Percentiles rank a stretch among this genome's conserved stretches.
phyloP scores from a whole-genome alignment of 2,888 invertebrate species.

The Orthosia gothica region DNA sequence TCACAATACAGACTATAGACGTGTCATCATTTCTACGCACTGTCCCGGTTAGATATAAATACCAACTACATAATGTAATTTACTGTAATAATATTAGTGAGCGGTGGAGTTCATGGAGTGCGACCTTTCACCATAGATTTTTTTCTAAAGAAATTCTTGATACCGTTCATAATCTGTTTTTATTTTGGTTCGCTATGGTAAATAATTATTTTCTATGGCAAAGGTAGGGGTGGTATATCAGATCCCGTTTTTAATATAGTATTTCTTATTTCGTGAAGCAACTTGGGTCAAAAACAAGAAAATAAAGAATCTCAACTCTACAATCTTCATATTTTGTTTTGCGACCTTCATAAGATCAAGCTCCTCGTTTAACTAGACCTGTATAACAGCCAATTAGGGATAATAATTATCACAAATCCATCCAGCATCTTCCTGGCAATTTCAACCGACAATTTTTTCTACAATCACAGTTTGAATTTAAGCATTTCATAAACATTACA shows the following conservation, averaged over 20 bases:
- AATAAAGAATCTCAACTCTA: background rate
- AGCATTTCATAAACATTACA: background rate
- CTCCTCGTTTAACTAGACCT: background rate
- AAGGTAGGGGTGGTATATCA: background rate
- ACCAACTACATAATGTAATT: conserved; percentile 22
- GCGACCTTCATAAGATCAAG: background rate
- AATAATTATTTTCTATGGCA: background rate
- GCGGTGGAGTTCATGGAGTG: conserved; percentile 16
- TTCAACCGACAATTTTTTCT: background rate
- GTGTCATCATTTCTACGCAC: conserved; percentile 1
- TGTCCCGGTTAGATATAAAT: background rate
- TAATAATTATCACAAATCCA: background rate
- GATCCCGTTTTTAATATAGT: background rate
- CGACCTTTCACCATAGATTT: conserved; percentile 41
- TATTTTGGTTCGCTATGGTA: conserved; percentile 18
- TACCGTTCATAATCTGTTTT: conserved; percentile 43
- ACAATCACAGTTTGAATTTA: background rate
- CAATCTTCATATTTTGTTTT: background rate
- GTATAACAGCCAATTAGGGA: background rate
- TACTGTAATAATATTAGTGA: conserved; percentile 37
- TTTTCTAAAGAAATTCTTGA: conserved; percentile 8
- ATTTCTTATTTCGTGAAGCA: too few relatives aligned
- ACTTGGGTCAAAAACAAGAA: background rate
- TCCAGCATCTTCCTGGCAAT: background rate
- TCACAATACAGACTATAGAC: background rate